Conservation (phyloP, 2,888 invertebrate genomes). For the Hecatera dysodea region DNA sequence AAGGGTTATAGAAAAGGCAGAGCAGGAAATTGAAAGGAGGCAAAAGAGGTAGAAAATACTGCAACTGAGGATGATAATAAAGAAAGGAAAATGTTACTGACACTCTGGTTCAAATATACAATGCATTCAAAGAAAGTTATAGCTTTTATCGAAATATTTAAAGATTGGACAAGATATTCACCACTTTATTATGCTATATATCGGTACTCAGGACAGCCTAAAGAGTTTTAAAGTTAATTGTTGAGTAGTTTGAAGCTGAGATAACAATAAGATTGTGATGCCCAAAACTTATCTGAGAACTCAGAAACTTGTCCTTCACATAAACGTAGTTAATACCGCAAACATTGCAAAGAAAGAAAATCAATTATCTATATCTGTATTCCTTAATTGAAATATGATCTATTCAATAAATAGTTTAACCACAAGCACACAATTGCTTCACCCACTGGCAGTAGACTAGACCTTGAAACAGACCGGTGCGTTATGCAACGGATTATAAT, state of each 20-base stretch:
- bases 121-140: too few species aligned
- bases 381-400: background rate
- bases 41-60: background rate
- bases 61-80: background rate
- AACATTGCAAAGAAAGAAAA: background rate
- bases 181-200: too few species aligned
- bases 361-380: constrained; percentile 2
- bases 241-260: too few species aligned
- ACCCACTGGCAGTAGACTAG: constrained; percentile 52
- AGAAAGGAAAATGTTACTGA: background rate
- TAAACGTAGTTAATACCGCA: background rate
- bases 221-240: too few species aligned
- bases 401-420: constrained; percentile 35
- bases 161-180: too few species aligned
- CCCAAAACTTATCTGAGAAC: background rate
- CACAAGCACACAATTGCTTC: constrained; percentile 46
- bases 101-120: background rate
- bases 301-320: background rate
- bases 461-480: constrained; percentile 62
- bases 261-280: background rate
- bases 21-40: too few species aligned
- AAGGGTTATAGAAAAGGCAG: too few species aligned
- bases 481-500: constrained; percentile 65
- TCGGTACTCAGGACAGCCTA: too few species aligned
- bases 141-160: background rate